Base-by-base conservation (phyloP, 2,888 invertebrate genomes). In the Eristalis arbustorum region DNA sequence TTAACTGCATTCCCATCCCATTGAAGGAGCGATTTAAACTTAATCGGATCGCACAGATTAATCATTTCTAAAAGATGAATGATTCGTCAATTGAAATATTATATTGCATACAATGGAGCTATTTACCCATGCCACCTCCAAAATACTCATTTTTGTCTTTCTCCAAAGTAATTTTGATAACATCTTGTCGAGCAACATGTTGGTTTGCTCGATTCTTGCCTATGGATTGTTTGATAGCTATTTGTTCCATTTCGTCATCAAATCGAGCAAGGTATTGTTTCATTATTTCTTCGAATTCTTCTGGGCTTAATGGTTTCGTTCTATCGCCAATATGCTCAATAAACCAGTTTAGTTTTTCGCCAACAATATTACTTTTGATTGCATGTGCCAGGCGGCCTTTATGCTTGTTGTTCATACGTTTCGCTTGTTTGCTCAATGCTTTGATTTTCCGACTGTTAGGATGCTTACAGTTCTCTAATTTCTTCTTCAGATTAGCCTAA, bases 371-470 rank as follows among this genome's bases (percentile, higher is more conserved):
- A 88, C 96, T 95, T 92, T 96, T 96, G 61, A 96, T 94, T 14
- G 95, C 94, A 88, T 95, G 95, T 0, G 94, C 94, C 56, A 95
- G 71, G 1, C 92, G 91, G 13, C 74, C 71, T 88, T 92, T 92
- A 73, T 93, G 92, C 81, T 92, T 93, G 87, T 93, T 92, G 75
- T 93, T 92, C 72, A 91, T 91, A 0, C 91, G 96, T 88, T 95
- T 95, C 8, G 95, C 93, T 92, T 96, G 95, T 91, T 96, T 96
- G 2, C 95, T 94, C 23, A 97, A 92, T 10, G 96, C 95, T 88
- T 95, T 94, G 0, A 97, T 96, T 93, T 96, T 97, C 88, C 98
- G 94, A 90, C 97, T 97, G 91, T 97, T 97, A 0, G 98, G 98
- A 93, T 98, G 98, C 90, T 96, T 96, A 73, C 95, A 93, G 91